phyloP scores from a whole-genome alignment of 1,140 invertebrate genomes.

The Metopolophium dirhodum region DNA sequence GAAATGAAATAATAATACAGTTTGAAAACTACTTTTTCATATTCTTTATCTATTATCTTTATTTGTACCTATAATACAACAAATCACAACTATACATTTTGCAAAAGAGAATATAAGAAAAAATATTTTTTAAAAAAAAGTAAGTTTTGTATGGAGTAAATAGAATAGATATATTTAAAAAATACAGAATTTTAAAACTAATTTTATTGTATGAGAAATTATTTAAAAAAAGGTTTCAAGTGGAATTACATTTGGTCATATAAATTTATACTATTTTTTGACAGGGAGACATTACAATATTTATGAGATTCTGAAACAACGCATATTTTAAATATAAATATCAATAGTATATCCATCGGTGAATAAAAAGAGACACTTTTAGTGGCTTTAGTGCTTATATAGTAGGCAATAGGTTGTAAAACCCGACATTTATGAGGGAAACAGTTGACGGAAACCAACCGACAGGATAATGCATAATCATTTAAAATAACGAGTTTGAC shows the following conservation, averaged over 20 bases:
- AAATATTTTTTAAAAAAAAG: neutral
- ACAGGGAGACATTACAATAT: neutral
- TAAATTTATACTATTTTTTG: neutral
- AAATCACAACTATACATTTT: neutral
- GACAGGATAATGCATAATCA: neutral
- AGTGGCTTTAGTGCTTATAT: neutral
- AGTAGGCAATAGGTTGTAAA: slow-evolving; percentile 15
- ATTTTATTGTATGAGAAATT: neutral
- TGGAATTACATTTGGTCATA: neutral
- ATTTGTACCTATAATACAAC: neutral
- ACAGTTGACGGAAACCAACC: neutral
- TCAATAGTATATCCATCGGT: neutral
- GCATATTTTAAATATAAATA: neutral
- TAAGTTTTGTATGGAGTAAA: neutral
- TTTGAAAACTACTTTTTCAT: neutral
- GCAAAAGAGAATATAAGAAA: neutral
- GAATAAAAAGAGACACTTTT: neutral
- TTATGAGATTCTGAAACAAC: neutral
- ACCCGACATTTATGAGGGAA: neutral
- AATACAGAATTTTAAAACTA: neutral
- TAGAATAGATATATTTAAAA: neutral
- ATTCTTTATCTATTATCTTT: neutral
- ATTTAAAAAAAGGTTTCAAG: neutral
- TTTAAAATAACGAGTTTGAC: neutral
- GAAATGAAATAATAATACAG: neutral